These are phyloP conservation scores for Dipodomys ordii DNA, from an alignment of 2,113 vertebrate genomes.

Conservation along the genomic window DNA sequence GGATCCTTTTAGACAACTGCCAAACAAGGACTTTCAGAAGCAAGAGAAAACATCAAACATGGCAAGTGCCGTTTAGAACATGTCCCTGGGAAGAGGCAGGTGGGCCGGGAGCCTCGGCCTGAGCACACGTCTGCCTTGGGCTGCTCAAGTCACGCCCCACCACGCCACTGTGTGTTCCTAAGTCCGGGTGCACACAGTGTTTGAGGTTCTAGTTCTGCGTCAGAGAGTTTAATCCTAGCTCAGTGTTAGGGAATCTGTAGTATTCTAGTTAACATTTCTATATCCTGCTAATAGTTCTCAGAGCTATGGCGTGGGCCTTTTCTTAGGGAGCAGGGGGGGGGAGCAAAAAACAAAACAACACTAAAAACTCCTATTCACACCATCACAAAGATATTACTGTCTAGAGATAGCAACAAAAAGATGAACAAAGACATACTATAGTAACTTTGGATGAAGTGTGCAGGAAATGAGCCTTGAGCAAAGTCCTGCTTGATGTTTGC, in stretches of 20 bases:
- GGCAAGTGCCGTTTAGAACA: not conserved
- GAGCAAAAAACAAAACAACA: not conserved
- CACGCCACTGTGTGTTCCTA: not conserved
- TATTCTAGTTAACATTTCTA: not conserved
- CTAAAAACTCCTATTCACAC: not conserved
- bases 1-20: not conserved
- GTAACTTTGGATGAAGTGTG: not conserved
- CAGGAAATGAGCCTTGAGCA: not conserved
- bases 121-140: not conserved
- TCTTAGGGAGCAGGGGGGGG: not conserved
- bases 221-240: not conserved
- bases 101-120: not conserved
- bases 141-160: not conserved
- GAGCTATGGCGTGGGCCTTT: not conserved
- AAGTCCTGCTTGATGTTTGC: not conserved
- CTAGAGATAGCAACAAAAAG: not conserved
- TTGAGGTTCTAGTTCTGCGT: not conserved
- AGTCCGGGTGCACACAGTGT: not conserved
- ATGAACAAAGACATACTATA: not conserved
- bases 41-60: not conserved
- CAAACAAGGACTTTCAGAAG: constrained; percentile 32
- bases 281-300: constrained; percentile 9
- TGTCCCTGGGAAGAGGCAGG: not conserved
- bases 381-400: not conserved
- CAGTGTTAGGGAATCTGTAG: not conserved